Evolutionary conservation across 2,888 invertebrate species (phyloP).

Genomic region (Atrina japonica): DNA sequence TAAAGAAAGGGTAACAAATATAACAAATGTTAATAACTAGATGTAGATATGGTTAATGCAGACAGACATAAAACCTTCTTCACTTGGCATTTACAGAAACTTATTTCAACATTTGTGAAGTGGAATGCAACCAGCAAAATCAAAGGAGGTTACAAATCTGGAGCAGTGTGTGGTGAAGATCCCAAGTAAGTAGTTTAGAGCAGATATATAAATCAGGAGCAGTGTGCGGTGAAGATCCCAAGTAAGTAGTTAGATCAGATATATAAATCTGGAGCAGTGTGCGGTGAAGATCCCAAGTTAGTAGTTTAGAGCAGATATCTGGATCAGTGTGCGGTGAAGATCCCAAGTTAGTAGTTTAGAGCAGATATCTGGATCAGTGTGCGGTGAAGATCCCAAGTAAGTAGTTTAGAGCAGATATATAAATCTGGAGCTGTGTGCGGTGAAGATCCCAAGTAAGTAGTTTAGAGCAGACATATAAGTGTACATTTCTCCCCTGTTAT

Average conservation of each 20-base stretch:
- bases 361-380: constrained; percentile 97
- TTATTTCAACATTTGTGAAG: constrained; percentile 61
- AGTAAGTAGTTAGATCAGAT: too few species aligned
- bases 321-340: constrained; percentile 99
- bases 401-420: constrained; percentile 75
- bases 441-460: constrained; percentile 94
- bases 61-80: too few species aligned
- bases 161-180: constrained; percentile 98
- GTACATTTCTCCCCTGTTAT: too few species aligned
- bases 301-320: constrained; percentile 82
- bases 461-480: too few species aligned
- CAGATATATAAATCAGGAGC: constrained; percentile 88
- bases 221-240: constrained; percentile 99
- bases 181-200: constrained; percentile 87
- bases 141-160: constrained; percentile 82
- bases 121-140: constrained; percentile 58
- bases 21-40: too few species aligned
- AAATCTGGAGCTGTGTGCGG: constrained; percentile 96
- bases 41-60: too few species aligned
- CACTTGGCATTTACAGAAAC: too few species aligned
- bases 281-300: constrained; percentile 98
- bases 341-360: constrained; percentile 93
- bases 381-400: constrained; percentile 98
- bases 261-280: constrained; percentile 91
- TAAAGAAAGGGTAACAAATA: too few species aligned